A percentile compares a stretch with the other conserved stretches of the same genome.
phyloP scores from a whole-genome alignment of 1,140 invertebrate species.

The Forficula auricularia region DNA sequence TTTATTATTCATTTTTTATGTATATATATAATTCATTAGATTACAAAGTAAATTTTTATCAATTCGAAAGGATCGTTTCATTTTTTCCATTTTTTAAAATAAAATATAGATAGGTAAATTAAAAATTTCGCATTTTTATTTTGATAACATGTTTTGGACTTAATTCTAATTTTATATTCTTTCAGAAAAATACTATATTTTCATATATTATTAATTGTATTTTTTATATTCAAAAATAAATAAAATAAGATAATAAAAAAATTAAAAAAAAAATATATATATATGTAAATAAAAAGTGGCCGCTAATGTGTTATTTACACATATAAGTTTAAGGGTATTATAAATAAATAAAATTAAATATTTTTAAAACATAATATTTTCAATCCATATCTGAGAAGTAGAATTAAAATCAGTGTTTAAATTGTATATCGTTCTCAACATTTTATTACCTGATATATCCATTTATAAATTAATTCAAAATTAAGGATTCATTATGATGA shows the following conservation, averaged over 20 bases:
- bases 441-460: background rate
- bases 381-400: background rate
- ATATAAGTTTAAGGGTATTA: slow-evolving; percentile 39
- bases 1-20: too few species aligned
- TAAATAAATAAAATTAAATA: slow-evolving; percentile 18
- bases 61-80: too few species aligned
- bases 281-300: background rate
- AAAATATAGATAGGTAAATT: too few species aligned
- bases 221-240: slow-evolving; percentile 1
- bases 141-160: too few species aligned
- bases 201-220: slow-evolving; percentile 22
- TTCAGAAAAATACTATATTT: slow-evolving; percentile 29
- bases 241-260: background rate
- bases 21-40: too few species aligned
- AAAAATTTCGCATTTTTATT: too few species aligned
- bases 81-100: too few species aligned
- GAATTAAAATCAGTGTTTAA: background rate
- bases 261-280: background rate
- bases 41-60: too few species aligned
- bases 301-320: slow-evolving; percentile 17
- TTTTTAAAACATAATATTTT: slow-evolving; percentile 8
- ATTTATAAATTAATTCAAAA: too few species aligned
- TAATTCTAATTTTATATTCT: too few species aligned
- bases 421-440: background rate
- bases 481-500: too few species aligned